A percentile compares a stretch with the other conserved stretches of the same genome.
Conservation (phyloP, 2,888 invertebrate species). For the Drosophila eohydei region DNA sequence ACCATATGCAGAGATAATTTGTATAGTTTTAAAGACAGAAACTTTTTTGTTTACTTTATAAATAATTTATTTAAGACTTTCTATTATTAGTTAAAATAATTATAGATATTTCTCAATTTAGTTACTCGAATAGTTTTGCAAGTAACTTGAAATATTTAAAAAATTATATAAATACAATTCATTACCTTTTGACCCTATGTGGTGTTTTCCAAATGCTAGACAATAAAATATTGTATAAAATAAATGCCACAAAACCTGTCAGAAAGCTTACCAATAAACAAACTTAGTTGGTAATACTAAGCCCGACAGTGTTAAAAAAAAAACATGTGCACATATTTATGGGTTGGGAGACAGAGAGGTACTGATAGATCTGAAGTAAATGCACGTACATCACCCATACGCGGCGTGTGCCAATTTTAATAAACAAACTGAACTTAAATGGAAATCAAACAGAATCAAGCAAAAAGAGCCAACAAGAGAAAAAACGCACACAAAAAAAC, state of each 20-base stretch:
- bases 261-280: constrained; percentile 53
- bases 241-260: constrained; percentile 53
- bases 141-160: background rate
- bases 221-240: constrained; percentile 46
- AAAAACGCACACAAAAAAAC: constrained; percentile 18
- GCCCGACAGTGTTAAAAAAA: constrained; percentile 51
- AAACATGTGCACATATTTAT: constrained; percentile 16
- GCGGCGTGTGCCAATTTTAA: constrained; percentile 77
- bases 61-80: too few relatives aligned
- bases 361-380: constrained; percentile 45
- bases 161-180: background rate
- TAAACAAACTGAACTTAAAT: constrained; percentile 78
- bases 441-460: constrained; percentile 74
- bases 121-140: background rate
- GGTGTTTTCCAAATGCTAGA: constrained; percentile 10
- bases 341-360: background rate
- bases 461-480: constrained; percentile 34
- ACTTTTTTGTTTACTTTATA: background rate
- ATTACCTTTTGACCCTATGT: constrained; percentile 41
- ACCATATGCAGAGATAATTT: background rate
- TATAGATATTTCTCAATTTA: background rate
- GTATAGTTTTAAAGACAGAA: background rate
- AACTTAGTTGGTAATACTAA: constrained; percentile 66
- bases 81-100: background rate
- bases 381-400: constrained; percentile 71